Percentiles rank a stretch among this genome's conserved stretches.
These are phyloP conservation scores for Patella pellucida DNA, from an alignment of 2,888 invertebrate genomes.

Conservation along the genomic window DNA sequence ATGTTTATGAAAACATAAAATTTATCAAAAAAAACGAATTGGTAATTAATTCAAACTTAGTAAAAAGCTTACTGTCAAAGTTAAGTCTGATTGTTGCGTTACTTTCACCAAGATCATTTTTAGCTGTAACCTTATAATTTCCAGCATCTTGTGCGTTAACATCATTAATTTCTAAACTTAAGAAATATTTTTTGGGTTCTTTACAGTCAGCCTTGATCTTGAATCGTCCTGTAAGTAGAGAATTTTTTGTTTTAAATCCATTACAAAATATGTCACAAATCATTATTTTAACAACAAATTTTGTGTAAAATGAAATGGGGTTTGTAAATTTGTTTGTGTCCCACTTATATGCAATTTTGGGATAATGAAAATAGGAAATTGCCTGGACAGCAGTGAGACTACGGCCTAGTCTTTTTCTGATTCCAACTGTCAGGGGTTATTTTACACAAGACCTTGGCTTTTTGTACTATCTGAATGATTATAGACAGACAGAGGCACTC, in stretches of 20 bases:
- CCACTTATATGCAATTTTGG: too few relatives aligned
- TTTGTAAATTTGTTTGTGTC: background rate
- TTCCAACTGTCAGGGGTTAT: too few relatives aligned
- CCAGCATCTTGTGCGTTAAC: conserved; percentile 85
- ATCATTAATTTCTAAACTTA: conserved; percentile 88
- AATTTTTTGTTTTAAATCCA: background rate
- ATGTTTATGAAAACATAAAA: too few relatives aligned
- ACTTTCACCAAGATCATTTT: conserved; percentile 93
- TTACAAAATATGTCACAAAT: background rate
- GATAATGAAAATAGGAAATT: too few relatives aligned
- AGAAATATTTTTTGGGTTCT: conserved; percentile 78
- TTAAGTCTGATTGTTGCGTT: conserved; percentile 95
- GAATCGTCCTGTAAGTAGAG: conserved; percentile 59
- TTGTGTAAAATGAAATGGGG: background rate
- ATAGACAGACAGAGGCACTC: too few relatives aligned
- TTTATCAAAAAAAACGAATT: too few relatives aligned
- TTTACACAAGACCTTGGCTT: too few relatives aligned
- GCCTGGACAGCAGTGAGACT: too few relatives aligned
- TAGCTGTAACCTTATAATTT: conserved; percentile 93
- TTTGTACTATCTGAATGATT: too few relatives aligned
- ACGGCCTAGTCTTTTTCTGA: too few relatives aligned
- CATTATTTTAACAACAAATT: background rate
- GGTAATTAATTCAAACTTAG: too few relatives aligned
- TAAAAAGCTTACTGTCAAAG: conserved; percentile 78
- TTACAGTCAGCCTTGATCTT: conserved; percentile 75